A percentile compares a stretch with the other conserved stretches of the same genome.
These are phyloP conservation scores for Stegodyphus dumicola DNA, from an alignment of 1,140 invertebrate genomes.

Conservation along the genomic window DNA sequence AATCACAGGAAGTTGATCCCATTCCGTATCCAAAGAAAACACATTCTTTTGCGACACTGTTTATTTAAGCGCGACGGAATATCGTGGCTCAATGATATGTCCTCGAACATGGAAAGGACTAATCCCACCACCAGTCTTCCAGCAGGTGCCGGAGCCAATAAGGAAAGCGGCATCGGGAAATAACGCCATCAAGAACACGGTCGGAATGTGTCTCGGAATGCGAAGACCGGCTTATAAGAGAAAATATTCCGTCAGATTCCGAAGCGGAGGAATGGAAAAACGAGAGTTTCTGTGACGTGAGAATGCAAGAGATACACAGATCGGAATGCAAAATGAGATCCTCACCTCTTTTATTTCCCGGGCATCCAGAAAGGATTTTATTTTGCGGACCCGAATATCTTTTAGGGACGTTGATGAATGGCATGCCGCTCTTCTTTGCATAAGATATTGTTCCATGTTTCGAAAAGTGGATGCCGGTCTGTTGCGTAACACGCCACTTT, in stretches of 20 bases:
- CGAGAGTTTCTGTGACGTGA: background rate
- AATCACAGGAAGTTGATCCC: too few species aligned
- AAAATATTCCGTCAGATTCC: background rate
- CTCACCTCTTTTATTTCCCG: background rate
- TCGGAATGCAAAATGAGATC: background rate
- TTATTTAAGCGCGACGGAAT: too few species aligned
- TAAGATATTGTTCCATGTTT: background rate
- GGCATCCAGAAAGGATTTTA: background rate
- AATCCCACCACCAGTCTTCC: too few species aligned
- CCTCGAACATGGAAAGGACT: too few species aligned
- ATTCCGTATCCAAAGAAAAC: too few species aligned
- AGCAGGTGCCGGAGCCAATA: background rate
- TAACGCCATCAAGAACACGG: background rate
- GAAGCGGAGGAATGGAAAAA: background rate
- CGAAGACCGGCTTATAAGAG: background rate
- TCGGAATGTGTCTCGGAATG: background rate
- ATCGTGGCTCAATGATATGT: too few species aligned
- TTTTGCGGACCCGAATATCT: background rate
- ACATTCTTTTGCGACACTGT: too few species aligned
- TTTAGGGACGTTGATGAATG: background rate
- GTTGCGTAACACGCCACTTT: too few species aligned
- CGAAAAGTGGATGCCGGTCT: too few species aligned
- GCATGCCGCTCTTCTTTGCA: background rate
- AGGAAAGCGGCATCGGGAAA: background rate
- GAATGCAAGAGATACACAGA: background rate